Base-by-base conservation (phyloP, 2,888 invertebrate species). In the Ormyrus nitidulus region DNA sequence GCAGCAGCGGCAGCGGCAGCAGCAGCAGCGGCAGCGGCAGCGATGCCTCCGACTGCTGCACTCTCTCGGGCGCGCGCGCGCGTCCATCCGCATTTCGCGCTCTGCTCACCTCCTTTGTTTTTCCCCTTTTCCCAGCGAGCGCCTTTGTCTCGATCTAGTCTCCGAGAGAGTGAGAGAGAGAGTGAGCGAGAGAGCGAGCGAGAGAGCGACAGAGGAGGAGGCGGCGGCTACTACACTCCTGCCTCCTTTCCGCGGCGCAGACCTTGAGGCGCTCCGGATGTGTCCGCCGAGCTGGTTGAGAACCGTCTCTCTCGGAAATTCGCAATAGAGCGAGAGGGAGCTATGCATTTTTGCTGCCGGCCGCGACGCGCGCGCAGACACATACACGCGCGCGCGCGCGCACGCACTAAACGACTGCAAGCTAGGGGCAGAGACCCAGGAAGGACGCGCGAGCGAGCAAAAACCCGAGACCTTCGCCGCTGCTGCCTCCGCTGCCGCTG, bases 391-490 rank as follows among this genome's bases (percentile, higher is more conserved):
- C 83, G 81, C 83, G 82, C 79, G 81, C 74, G 76, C 83, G 81
- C 83, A 82, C 79, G 81, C 74, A 70, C 70, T 34, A 34, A 79
- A 78, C 69, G 44, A 68, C 53, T 66, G 68, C 68, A 44, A 53
- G 53, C 34, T 48, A 65, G 89, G 90, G 89, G 90, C 90, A 90
- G 88, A 90, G 90, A 90, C 90, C 90, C 90, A 90, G 90, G 90
- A 90, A 90, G 90, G 90, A 90, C 89, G 88, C 86, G 83, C 84
- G 81, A 77, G 66, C 72, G 82, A 62, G 84, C 83, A 84, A 84
- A 85, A 81, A 66, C 56, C 56, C 76, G 64, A 72, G 76, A 76
- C 80, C 83, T 81, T 80, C 58, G 64, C 78, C 51, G 68, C 61
- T 44, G 0, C 61, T 44, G 7, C 74, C 51, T 51, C 34, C 53